Evolutionary conservation across 2,113 vertebrate genomes (phyloP).

Genomic region (Neofelis nebulosa): DNA sequence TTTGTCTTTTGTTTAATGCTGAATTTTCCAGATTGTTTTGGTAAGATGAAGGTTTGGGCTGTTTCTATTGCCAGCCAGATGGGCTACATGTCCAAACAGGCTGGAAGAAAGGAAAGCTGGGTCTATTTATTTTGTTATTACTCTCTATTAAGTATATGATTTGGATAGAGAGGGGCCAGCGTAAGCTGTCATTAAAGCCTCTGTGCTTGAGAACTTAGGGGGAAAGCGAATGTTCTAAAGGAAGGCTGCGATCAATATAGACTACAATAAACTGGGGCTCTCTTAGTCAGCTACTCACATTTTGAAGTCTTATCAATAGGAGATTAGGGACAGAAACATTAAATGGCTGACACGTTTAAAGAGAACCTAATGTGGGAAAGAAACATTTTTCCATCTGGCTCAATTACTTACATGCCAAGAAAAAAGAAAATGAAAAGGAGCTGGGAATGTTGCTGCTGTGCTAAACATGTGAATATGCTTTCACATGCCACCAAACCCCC

Average conservation of each 20-base stretch:
- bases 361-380: conserved; percentile 59
- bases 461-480: not conserved
- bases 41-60: not conserved
- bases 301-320: conserved; percentile 56
- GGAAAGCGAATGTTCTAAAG: not conserved
- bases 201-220: not conserved
- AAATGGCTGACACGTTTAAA: conserved; percentile 58
- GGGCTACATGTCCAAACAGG: not conserved
- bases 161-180: not conserved
- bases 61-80: not conserved
- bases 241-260: conserved; percentile 15
- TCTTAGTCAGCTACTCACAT: conserved; percentile 26
- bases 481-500: not conserved
- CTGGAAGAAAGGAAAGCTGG: not conserved
- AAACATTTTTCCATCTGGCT: conserved; percentile 48
- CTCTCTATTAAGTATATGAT: not conserved
- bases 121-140: conserved; percentile 40
- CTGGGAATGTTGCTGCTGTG: not conserved
- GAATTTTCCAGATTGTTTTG: conserved; percentile 14
- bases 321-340: conserved; percentile 34
- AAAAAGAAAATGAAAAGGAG: conserved; percentile 56
- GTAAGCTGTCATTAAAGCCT: not conserved
- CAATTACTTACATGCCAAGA: conserved; percentile 45
- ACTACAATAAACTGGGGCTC: conserved; percentile 12
- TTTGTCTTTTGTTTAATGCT: not conserved